Base-by-base conservation (phyloP, 2,797 vertebrate genomes). In the Fringilla coelebs region DNA sequence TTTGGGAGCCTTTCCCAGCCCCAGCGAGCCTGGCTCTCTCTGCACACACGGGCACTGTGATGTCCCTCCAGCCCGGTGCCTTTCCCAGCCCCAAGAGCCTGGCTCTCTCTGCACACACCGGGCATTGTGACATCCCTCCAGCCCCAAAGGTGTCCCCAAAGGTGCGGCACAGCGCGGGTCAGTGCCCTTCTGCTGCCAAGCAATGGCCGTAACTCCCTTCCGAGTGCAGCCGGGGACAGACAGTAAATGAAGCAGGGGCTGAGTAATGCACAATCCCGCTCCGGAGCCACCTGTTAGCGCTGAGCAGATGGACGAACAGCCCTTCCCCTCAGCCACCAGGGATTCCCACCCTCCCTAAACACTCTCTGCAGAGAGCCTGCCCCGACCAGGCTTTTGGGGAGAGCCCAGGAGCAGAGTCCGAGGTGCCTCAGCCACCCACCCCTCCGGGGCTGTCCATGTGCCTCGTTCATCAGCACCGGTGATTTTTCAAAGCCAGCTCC, bases 241-340 rank as follows among this genome's bases (percentile, higher is more conserved):
- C 3, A 57, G 62, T 63, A 28, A 93, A 65, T 72, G 26, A 29
- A 80, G 12, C 38, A 4, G 52, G 40, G 61, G 68, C 90, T 81
- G 77, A 58, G 81, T 17, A 68, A 60, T 12, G 88, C 19, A 0
- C 49, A 6, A 49, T 21, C n/a, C 92, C 2, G 45, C 82, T 89
- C 85, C 92, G 9, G 34, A 96, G 90, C 92, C 95, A 96, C 96
- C 93, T 96, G 95, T 66, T 78, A 82, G 80, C 83, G 90, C 73
- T 0, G 7, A 81, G 91, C 93, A 77, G 67, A 95, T 73, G 85
- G 66, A 54, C 3, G 14, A 41, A 1, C 45, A 51, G 13, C 63
- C 14, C n/a, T 67, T 41, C 45, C 28, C 58, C 60, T 28, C 11
- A 8, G 52, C 82, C 57, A 1, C 16, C 58, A 18, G 46, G 5